A percentile compares a stretch with the other conserved stretches of the same genome.
These are phyloP conservation scores for Labeo rohita DNA, from an alignment of 2,113 vertebrate genomes.

Conservation along the genomic window DNA sequence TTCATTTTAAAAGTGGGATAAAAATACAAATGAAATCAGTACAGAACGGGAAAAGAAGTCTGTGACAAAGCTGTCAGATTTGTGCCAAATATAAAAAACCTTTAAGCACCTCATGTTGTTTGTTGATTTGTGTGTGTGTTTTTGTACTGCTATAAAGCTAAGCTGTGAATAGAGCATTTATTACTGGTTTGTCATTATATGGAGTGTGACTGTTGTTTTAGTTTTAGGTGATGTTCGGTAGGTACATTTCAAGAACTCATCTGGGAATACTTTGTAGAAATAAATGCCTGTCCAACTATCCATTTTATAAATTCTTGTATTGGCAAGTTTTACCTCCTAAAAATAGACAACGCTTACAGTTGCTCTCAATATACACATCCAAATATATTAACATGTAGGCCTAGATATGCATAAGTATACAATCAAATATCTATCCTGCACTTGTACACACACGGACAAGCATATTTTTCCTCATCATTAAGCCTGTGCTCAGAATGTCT, in stretches of 20 bases:
- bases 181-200: background rate
- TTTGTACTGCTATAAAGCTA: constrained; percentile 40
- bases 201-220: background rate
- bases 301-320: background rate
- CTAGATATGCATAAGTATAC: background rate
- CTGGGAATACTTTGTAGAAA: background rate
- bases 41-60: constrained; percentile 69
- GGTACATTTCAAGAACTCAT: constrained; percentile 1
- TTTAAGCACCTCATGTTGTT: constrained; percentile 56
- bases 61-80: constrained; percentile 67
- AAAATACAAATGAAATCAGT: constrained; percentile 75
- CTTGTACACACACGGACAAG: background rate
- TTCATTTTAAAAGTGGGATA: constrained; percentile 73
- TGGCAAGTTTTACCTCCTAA: background rate
- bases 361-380: background rate
- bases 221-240: background rate
- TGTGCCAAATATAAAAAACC: constrained; percentile 58
- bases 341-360: background rate
- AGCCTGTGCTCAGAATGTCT: constrained; percentile 40
- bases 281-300: background rate
- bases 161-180: constrained; percentile 23
- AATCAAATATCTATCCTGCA: background rate
- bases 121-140: constrained; percentile 49
- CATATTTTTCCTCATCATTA: constrained; percentile 53
- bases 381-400: background rate